phyloP scores from a whole-genome alignment of 2,113 vertebrate genomes.

The Cacatua alba region DNA sequence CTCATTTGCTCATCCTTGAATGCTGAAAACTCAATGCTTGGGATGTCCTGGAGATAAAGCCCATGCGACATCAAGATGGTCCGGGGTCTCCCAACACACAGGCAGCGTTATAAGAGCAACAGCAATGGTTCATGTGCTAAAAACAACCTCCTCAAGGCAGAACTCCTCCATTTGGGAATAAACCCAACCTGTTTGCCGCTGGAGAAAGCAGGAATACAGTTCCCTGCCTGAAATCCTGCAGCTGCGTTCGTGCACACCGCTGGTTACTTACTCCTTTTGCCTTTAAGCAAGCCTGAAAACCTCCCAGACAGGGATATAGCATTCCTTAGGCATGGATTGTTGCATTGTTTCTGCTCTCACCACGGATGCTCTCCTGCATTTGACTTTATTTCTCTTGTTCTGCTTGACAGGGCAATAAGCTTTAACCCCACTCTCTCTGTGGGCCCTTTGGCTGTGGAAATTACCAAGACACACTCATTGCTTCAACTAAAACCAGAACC shows the following conservation, averaged over 20 bases:
- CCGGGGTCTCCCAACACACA: background rate
- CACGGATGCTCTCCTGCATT: background rate
- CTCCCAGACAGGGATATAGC: background rate
- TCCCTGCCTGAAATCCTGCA: background rate
- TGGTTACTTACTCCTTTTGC: background rate
- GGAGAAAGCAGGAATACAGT: background rate
- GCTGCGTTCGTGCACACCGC: background rate
- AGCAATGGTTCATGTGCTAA: accelerated
- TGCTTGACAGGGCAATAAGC: background rate
- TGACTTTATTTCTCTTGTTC: background rate
- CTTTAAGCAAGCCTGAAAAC: background rate
- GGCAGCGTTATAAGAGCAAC: background rate
- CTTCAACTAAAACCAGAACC: background rate
- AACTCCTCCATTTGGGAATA: background rate
- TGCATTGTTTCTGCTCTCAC: background rate
- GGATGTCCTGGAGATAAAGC: background rate
- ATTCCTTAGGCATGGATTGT: background rate
- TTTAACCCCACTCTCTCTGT: accelerated
- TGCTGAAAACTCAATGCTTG: accelerated
- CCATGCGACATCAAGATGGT: accelerated
- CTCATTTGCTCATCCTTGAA: background rate
- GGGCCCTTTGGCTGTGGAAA: background rate
- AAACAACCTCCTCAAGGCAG: background rate
- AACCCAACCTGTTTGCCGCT: accelerated
- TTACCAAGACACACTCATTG: background rate